Conservation (phyloP, 2,888 invertebrate genomes). For the Carterocephalus palaemon region DNA sequence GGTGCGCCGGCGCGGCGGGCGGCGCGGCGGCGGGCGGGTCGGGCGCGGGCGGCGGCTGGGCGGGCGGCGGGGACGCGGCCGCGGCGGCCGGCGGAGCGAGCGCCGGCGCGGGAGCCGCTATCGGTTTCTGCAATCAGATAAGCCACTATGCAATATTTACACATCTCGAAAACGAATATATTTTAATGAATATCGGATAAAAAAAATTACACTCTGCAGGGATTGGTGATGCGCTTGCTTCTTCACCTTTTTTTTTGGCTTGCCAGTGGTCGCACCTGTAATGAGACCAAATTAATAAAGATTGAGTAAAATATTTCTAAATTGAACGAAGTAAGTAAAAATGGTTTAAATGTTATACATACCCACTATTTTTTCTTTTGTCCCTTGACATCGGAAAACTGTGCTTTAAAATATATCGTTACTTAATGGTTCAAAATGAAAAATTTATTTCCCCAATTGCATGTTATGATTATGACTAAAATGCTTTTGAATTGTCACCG, state of each 20-base stretch:
- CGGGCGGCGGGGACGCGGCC: constrained; percentile 39
- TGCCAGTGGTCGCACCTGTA: constrained; percentile 60
- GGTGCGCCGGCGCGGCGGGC: constrained; percentile 39
- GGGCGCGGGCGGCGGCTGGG: constrained; percentile 46
- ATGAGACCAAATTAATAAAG: constrained; percentile 26
- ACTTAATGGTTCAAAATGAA: too few relatives aligned
- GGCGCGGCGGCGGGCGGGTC: constrained; percentile 39
- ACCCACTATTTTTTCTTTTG: constrained; percentile 9
- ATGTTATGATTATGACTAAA: background rate
- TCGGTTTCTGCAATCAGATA: constrained; percentile 42
- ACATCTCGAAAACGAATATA: background rate
- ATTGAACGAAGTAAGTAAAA: background rate
- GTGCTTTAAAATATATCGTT: too few relatives aligned
- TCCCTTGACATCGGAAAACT: constrained; percentile 1
- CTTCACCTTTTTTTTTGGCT: constrained; percentile 70
- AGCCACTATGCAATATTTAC: constrained; percentile 3
- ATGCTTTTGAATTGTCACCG: background rate
- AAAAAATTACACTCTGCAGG: constrained; percentile 64
- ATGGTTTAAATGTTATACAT: constrained; percentile 7
- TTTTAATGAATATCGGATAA: constrained; percentile 7
- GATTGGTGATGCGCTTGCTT: constrained; percentile 57
- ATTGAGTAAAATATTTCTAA: background rate
- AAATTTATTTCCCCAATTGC: background rate
- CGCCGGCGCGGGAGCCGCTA: constrained; percentile 34
- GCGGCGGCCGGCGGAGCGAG: constrained; percentile 40